A percentile compares a stretch with the other conserved stretches of the same genome.
Conservation (phyloP, 2,797 vertebrate genomes). For the Aldrovandia affinis region DNA sequence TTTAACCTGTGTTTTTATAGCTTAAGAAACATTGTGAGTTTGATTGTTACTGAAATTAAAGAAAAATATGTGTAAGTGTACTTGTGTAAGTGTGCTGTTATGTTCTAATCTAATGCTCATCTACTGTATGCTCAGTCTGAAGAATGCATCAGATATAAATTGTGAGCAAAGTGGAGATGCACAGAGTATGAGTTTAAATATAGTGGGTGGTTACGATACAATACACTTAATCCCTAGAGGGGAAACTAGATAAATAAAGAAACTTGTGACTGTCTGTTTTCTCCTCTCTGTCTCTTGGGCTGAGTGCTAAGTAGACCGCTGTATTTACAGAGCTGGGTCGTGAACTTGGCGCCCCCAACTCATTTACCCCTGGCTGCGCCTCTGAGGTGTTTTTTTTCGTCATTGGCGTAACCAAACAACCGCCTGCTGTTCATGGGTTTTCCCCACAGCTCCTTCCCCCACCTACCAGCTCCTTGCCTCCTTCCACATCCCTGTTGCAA, state of each 20-base stretch:
- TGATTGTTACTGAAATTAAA: too few species aligned
- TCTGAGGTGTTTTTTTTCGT: not conserved
- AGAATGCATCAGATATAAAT: not conserved
- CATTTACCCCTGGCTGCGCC: not conserved
- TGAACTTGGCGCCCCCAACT: not conserved
- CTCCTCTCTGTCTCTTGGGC: not conserved
- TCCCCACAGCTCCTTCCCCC: not conserved
- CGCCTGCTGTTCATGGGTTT: not conserved
- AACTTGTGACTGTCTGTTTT: not conserved
- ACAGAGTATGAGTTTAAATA: not conserved
- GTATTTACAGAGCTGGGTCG: not conserved
- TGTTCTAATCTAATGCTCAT: not conserved
- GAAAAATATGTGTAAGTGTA: too few species aligned
- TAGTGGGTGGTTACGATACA: too few species aligned
- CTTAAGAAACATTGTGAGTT: too few species aligned
- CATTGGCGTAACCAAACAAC: not conserved
- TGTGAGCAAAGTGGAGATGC: not conserved
- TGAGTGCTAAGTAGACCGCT: constrained; percentile 7
- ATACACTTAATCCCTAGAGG: too few species aligned
- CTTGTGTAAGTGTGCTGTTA: not conserved
- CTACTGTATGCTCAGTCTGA: not conserved
- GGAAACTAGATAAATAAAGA: too few species aligned
- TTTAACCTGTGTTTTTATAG: too few species aligned
- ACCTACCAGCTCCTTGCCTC: not conserved
- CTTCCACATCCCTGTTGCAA: not conserved